phyloP scores from a whole-genome alignment of 2,113 vertebrate species.

The Taxidea taxus region DNA sequence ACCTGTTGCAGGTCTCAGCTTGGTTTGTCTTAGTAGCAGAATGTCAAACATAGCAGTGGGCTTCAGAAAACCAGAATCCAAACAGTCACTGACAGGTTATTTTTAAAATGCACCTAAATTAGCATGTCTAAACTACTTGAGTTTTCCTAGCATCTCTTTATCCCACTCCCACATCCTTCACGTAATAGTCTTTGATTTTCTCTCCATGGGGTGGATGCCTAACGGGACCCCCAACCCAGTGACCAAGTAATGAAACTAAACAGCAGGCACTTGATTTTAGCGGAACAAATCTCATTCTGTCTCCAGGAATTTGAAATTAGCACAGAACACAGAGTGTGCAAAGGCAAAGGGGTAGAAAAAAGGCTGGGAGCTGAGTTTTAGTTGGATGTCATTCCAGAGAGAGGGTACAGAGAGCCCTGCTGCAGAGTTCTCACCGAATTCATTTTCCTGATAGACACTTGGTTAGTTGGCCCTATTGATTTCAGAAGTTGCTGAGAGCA shows the following conservation, averaged over 20 bases:
- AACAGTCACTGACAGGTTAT: background rate
- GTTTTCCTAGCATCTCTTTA: background rate
- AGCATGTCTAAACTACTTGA: background rate
- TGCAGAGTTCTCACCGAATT: background rate
- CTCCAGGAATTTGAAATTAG: background rate
- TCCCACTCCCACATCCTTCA: background rate
- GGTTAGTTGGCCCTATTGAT: background rate
- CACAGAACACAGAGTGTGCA: background rate
- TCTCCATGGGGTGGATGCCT: background rate
- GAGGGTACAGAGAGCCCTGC: background rate
- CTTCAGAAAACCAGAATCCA: background rate
- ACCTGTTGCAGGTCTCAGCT: background rate
- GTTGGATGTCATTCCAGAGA: background rate
- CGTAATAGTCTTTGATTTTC: background rate
- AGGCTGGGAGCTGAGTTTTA: background rate
- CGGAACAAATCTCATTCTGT: background rate
- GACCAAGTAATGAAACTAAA: background rate
- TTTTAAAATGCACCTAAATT: background rate
- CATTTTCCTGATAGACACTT: background rate
- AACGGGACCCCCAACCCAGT: background rate
- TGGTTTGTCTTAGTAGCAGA: background rate
- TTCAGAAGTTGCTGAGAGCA: background rate
- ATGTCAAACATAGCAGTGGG: background rate
- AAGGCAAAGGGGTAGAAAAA: background rate
- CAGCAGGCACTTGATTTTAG: background rate